phyloP scores from a whole-genome alignment of 1,140 invertebrate genomes.

The Hypothenemus hampei region DNA sequence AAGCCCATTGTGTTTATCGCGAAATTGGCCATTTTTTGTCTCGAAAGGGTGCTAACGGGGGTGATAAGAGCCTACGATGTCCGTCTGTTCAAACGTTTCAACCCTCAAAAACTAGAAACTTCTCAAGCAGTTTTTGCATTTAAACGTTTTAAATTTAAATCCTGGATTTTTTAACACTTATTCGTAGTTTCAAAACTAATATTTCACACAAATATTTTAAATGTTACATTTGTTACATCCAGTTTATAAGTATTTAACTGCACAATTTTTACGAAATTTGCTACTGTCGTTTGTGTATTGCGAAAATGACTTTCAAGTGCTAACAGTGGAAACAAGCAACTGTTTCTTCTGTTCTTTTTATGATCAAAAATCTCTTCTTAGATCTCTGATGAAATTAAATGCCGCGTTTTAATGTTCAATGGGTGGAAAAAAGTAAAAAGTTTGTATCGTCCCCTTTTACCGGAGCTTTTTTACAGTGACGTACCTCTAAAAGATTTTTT shows the following conservation, averaged over 20 bases:
- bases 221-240: no score
- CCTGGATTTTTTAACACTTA: no score
- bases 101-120: constrained; percentile 13
- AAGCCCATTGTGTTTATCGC: constrained; percentile 23
- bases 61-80: constrained; percentile 16
- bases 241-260: no score
- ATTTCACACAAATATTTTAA: no score
- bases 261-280: no score
- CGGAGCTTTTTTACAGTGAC: constrained; percentile 31
- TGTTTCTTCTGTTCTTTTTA: constrained; percentile 43
- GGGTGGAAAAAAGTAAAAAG: constrained; percentile 46
- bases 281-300: no score
- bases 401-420: constrained; percentile 49
- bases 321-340: constrained; percentile 13
- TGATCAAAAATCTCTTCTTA: constrained; percentile 48
- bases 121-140: constrained; percentile 13
- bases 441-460: constrained; percentile 42
- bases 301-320: not conserved
- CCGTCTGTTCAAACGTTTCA: constrained; percentile 19
- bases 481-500: constrained; percentile 7
- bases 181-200: no score
- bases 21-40: constrained; percentile 24
- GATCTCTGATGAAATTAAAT: constrained; percentile 51
- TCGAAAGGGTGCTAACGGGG: constrained; percentile 17
- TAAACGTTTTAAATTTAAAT: no score